Evolutionary conservation across 2,888 invertebrate genomes (phyloP), one percentile per base, ranked within the genome.

Genomic region (Pseudococcus jackbeardsleyi): DNA sequence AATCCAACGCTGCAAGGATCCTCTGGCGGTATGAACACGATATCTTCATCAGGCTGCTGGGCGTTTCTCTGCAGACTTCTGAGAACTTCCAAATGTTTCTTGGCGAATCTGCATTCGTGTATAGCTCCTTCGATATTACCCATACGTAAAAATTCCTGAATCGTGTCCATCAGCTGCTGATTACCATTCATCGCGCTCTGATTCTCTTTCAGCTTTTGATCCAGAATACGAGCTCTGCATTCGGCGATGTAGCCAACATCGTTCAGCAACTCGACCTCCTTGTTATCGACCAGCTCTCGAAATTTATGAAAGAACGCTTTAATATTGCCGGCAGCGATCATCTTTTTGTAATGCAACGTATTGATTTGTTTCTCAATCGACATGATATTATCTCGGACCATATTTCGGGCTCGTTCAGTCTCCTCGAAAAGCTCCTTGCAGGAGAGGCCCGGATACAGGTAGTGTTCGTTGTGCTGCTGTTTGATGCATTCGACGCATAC

Each of bases 401-500:
- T 50, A 6, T 50, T 59, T 4, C 59, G 46, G 33, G 39, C 82
- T 11, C 59, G 46, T 42, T 88, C 88, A 7, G 59, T 82, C 59
- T 88, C 88, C 33, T 84, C 59, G 22, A 88, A 88, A n/a, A 88
- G 17, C 33, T 88, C 82, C 19, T 59, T 88, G 17, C 59, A 54
- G 6, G 84, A 42, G 8, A 84, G 9, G 6, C 88, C 84, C 19
- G 88, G 88, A 19, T 88, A 82, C 42, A 88, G 50, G 12, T 88
- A 82, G 42, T 88, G 88, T n/a, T 59, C 84, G 84, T 82, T 88
- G 42, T 88, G 88, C 15, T 79, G 59, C 7, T 17, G 39, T 22
- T 84, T 82, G 12, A 88, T 50, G 64, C 88, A 88, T 54, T 88
- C 82, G 9, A 59, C 84, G 84, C 88, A 88, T 48, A 88, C 88